phyloP scores from a whole-genome alignment of 2,888 invertebrate genomes.

The Osedax fenrisi region DNA sequence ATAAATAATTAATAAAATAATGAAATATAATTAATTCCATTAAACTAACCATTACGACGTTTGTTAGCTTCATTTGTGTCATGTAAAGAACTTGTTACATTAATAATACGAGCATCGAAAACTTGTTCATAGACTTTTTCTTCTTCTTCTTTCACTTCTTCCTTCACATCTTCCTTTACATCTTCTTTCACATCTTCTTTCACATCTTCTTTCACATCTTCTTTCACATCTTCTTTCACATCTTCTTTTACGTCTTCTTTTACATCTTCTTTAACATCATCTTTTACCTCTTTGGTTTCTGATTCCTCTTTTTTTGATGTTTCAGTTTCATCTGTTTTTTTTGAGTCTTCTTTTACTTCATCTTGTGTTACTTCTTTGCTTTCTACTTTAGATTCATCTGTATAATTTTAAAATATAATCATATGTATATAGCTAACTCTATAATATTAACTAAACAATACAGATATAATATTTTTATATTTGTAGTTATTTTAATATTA shows the following conservation, averaged over 20 bases:
- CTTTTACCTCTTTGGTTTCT: too few species aligned
- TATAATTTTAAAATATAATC: too few species aligned
- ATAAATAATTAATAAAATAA: not conserved
- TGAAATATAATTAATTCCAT: not conserved
- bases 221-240: not conserved
- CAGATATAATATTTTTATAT: too few species aligned
- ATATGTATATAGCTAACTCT: too few species aligned
- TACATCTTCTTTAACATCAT: not conserved
- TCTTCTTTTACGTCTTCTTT: not conserved
- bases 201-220: not conserved
- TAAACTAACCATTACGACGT: slow-evolving; percentile 35
- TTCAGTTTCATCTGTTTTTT: not conserved
- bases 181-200: not conserved
- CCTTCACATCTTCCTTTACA: not conserved
- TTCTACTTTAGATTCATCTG: too few species aligned
- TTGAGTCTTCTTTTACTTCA: not conserved
- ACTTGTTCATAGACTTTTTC: not conserved
- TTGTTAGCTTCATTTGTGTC: slow-evolving; percentile 35
- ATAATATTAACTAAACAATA: too few species aligned
- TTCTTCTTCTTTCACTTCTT: not conserved
- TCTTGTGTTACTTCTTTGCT: not conserved
- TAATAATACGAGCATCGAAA: slow-evolving; percentile 39
- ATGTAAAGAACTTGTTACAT: slow-evolving; percentile 39
- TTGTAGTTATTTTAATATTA: too few species aligned
- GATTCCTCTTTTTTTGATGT: not conserved